Conservation (phyloP, 2,113 vertebrate species). For the Pteronura brasiliensis region DNA sequence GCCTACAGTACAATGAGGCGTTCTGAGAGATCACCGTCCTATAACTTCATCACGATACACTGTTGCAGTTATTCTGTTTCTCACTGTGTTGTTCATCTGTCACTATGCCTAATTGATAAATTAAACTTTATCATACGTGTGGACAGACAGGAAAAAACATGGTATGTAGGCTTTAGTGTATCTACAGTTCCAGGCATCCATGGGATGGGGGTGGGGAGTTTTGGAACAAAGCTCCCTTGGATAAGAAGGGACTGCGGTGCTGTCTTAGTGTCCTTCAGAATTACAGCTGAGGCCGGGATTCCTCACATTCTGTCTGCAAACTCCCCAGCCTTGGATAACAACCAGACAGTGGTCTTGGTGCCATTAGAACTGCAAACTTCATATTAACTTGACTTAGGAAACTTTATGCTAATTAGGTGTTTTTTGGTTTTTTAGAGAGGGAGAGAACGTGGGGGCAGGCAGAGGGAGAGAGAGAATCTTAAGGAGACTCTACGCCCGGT, state of each 20-base stretch:
- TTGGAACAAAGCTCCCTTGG: background rate
- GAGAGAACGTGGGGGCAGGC: background rate
- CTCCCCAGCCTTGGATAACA: background rate
- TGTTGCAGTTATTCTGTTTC: background rate
- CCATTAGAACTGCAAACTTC: background rate
- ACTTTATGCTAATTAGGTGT: background rate
- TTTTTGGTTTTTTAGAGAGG: background rate
- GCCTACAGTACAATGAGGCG: background rate
- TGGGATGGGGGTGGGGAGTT: no score
- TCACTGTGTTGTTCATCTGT: background rate
- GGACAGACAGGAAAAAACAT: background rate
- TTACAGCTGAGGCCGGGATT: background rate
- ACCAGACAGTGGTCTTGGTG: background rate
- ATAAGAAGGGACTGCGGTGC: background rate
- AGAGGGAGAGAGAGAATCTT: background rate
- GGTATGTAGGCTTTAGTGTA: background rate
- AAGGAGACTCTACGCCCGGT: background rate
- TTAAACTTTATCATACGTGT: background rate
- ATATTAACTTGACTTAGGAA: background rate
- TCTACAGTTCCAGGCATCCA: background rate
- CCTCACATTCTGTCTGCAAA: background rate
- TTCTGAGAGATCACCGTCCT: background rate
- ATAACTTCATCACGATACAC: background rate
- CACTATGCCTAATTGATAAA: background rate
- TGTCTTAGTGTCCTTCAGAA: background rate